Percentiles rank a stretch among this genome's conserved stretches.
phyloP scores from a whole-genome alignment of 1,140 invertebrate species.

The Tetramorium parvispinum region DNA sequence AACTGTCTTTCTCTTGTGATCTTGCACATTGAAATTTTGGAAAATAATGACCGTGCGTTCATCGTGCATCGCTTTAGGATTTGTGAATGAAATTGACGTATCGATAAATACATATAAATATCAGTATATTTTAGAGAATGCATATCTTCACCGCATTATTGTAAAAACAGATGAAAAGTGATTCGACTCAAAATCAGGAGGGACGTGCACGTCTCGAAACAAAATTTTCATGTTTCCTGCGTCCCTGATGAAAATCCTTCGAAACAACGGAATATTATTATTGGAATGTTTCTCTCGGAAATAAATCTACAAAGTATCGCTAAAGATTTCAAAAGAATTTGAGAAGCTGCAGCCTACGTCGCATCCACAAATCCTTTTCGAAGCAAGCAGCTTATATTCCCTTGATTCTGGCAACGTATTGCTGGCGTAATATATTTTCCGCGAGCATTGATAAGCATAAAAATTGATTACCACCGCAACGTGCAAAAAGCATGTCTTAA shows the following conservation, averaged over 20 bases:
- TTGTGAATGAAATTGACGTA: conserved; percentile 52
- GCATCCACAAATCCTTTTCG: not conserved
- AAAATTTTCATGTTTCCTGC: not conserved
- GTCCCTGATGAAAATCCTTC: not conserved
- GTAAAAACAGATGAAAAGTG: not conserved
- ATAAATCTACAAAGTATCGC: not conserved
- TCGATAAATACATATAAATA: conserved; percentile 39
- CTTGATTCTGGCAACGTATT: not conserved
- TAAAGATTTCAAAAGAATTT: not conserved
- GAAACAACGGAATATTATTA: not conserved
- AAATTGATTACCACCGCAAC: not conserved
- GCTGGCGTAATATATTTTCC: not conserved
- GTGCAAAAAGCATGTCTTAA: not conserved
- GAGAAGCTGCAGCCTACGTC: not conserved
- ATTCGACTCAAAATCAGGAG: not conserved
- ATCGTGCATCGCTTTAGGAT: not conserved
- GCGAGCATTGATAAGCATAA: not conserved
- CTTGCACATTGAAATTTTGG: not conserved
- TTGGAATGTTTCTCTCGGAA: not conserved
- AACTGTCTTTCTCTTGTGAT: conserved; percentile 27
- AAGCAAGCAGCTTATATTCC: conserved; percentile 17
- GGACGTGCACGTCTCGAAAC: not conserved
- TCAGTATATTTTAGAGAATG: conserved; percentile 38
- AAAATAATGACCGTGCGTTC: not conserved
- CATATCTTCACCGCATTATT: conserved; percentile 20